Base-by-base conservation (phyloP, 2,888 invertebrate genomes). In the Quadriops clusia region DNA sequence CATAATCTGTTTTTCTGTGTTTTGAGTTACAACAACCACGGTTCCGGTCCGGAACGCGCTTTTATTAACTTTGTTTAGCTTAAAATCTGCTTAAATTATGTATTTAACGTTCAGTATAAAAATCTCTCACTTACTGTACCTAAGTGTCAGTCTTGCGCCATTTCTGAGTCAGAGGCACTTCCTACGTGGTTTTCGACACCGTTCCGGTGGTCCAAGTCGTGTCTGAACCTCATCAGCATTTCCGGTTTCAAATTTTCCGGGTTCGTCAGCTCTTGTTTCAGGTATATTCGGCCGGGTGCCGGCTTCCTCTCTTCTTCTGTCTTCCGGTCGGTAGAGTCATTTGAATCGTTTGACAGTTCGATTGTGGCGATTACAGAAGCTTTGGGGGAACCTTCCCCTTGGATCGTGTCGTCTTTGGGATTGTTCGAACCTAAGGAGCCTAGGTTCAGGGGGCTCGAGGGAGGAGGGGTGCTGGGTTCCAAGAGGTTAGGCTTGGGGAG, bases 61-160 rank as follows among this genome's bases (percentile, higher is more conserved):
- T 26, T 12, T 16, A 26, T 26, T 26, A 26, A 12, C 17, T 16
- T 16, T 26, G 15, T 16, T 10, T 22, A 22, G 11, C 9, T 22
- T 26, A 26, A 17, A 16, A 26, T n/a, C n/a, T n/a, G n/a, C n/a
- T n/a, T n/a, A n/a, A n/a, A n/a, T n/a, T n/a, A n/a, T n/a, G n/a
- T n/a, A n/a, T n/a, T n/a, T n/a, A n/a, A 21, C 22, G 36, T 43
- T 51, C 46, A 53, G 51, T 56, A 58, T 52, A 56, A 54, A 56
- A 54, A 53, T 50, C 52, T 51, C 45, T 49, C 52, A 51, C 49
- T 55, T 53, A 55, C 50, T 39, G 51, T 50, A 49, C 47, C 45
- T 55, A 49, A 51, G 46, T 55, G 58, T 61, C 61, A 61, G 61
- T 61, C 61, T 56, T 60, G 60, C 43, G 55, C 54, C 49, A 52